Base-by-base conservation (phyloP, 2,113 vertebrate species). In the Bathybates hornii region DNA sequence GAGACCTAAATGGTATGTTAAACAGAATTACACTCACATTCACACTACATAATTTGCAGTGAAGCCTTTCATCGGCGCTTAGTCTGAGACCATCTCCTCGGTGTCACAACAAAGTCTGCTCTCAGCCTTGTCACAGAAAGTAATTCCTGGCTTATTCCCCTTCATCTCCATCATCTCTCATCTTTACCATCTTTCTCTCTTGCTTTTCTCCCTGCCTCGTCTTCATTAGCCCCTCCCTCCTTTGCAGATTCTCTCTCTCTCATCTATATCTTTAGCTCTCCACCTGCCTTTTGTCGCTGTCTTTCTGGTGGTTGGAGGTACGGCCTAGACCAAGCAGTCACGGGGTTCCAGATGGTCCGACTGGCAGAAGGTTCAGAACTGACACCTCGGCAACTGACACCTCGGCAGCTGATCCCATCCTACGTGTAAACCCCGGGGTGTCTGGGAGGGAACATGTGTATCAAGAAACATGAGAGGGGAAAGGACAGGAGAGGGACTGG, bases 311-410 rank as follows among this genome's bases (percentile, higher is more conserved):
- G 73, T n/a, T 52, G 63, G 54, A 88, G 90, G 68, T 14, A 7
- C 2, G 38, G 82, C 78, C 81, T 48, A 17, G 71, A 84, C 80
- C 89, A 36, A 36, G 66, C 84, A 82, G 85, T 89, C 57, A 24
- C 3, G n/a, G 80, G 79, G 66, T 86, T 94, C 92, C 91, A 95
- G 92, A 95, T 95, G 94, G 92, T 93, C 91, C 36, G 50, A 63
- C 89, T 85, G 84, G 90, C 89, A 89, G 79, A 85, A 59, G 88
- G 89, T 86, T 90, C 78, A 38, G 80, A 91, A 80, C 78, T 89
- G 87, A 93, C 83, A 92, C 91, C 24, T 24, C 24, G 24, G 24
- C 24, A 91, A 80, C 78, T 89, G 87, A 93, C 83, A 92, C 91
- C 63, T 82, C 45, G 24, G 83, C 87, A 92, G 92, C 91, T 90